Base-by-base conservation (phyloP, 2,888 invertebrate genomes). In the Danaus chrysippus region DNA sequence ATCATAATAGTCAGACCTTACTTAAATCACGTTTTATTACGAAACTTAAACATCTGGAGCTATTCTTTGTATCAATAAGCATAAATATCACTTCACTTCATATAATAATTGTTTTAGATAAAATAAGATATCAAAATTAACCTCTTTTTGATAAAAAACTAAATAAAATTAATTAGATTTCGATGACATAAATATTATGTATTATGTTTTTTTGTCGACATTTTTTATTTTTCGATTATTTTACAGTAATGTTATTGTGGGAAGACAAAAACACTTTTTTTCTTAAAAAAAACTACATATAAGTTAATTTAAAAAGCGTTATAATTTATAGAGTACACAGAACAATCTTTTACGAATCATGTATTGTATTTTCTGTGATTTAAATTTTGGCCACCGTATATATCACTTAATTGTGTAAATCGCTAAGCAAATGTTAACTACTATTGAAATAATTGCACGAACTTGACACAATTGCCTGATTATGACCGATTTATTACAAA, bases 381-480 rank as follows among this genome's bases (percentile, higher is more conserved):
- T 49, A 49, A 17, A 49, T 49, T 56, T 53, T 44, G 49, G 44
- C 55, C 44, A 60, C 60, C 60, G 54, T 63, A 34, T 46, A 65
- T 57, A 62, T 44, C n/a, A 54, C 62, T 12, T 61, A 54, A 59
- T 61, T 60, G 59, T 54, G 56, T 56, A 56, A 64, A 61, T 64
- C 58, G 58, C 61, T 61, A 54, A 49, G 62, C 44, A 46, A 65
- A 67, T 63, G 62, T 46, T 62, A 58, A 60, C 13, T 58, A 63
- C 60, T 63, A 63, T 67, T 67, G 63, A 52, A 61, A 59, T 67
- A 61, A 67, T 65, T 65, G 58, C 58, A 53, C 60, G 67, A 67
- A 67, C 67, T 67, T 67, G 67, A 67, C 67, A 67, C 15, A 67
- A 49, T 62, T 63, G 58, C 58, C 58, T 52, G 62, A 44, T 65